Base-by-base conservation (phyloP, 1,140 invertebrate genomes). In the Stegodyphus dumicola region DNA sequence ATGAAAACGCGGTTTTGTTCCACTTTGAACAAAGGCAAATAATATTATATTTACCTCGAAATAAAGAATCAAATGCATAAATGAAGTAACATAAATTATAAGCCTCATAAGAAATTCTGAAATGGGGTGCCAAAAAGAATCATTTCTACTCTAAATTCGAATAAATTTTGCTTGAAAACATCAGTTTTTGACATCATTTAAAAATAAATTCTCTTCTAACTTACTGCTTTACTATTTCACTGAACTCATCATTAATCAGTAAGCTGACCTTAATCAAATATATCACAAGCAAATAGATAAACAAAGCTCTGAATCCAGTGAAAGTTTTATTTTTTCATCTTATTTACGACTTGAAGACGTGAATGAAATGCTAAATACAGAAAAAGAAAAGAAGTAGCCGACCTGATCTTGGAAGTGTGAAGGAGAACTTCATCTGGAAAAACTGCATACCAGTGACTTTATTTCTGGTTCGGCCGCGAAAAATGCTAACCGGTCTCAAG, bases 381-480 rank as follows among this genome's bases (percentile, higher is more conserved):
- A 77, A 6, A 7, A 6, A 4, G 52, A 77, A 49, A 66, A 77
- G 48, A 77, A 77, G 64, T 53, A 9, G 65, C 65, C 65, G 65
- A 67, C 65, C 65, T 67, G 65, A 67, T 60, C 56, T 49, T 49
- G 64, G 51, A 53, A 53, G 60, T 52, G 7, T 53, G 64, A 11
- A 78, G 64, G 64, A 48, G 77, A 77, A 53, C 77, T 69, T 78
- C 77, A 69, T 69, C 77, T 69, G 66, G 51, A 69, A 54, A 78
- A 52, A 69, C 77, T 78, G 77, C 77, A 78, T 67, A 78, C 64
- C 66, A 78, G 66, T 18, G 11, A 69, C n/a, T 51, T 53, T 17
- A n/a, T n/a, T 52, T 54, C 18, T 69, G 51, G 33, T 33, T 33
- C 6, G 33, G 60, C 10, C 71, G 6, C 5, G 2, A 53, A 74